phyloP scores from a whole-genome alignment of 2,113 vertebrate species.

The Psettodes erumei region DNA sequence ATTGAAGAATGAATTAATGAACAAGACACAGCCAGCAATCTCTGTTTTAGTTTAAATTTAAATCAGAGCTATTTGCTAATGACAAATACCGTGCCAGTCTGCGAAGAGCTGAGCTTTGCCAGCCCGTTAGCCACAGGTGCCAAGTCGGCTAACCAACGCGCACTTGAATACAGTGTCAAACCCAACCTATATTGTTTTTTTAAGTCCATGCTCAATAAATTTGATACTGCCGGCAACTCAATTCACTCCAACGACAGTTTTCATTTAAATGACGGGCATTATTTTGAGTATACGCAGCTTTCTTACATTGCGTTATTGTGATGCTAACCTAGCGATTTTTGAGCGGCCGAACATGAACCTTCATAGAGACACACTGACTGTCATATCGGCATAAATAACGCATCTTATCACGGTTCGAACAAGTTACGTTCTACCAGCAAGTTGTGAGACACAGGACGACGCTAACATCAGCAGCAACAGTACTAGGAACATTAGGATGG shows the following conservation, averaged over 20 bases:
- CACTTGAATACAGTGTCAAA: not conserved
- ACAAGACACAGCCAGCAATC: not conserved
- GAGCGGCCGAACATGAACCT: not conserved
- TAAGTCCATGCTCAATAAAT: too few relatives aligned
- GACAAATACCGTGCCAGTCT: not conserved
- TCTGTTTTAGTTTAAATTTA: not conserved
- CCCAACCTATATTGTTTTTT: too few relatives aligned
- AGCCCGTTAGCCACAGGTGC: slow-evolving; percentile 2
- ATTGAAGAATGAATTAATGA: not conserved
- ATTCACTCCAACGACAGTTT: not conserved
- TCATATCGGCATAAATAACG: not conserved
- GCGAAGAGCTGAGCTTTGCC: not conserved
- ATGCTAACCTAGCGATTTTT: slow-evolving; percentile 12
- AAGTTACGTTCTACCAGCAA: not conserved
- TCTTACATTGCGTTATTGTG: slow-evolving; percentile 1
- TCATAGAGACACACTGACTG: not conserved
- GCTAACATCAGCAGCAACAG: slow-evolving; percentile 12
- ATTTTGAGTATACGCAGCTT: not conserved
- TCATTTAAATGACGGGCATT: not conserved
- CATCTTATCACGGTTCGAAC: not conserved
- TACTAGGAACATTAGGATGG: not conserved
- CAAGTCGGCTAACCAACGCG: slow-evolving; percentile 19
- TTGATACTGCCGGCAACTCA: not conserved
- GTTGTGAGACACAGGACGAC: not conserved
- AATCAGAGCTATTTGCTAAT: not conserved